Percentiles rank a stretch among this genome's conserved stretches.
Evolutionary conservation across 2,113 vertebrate species (phyloP).

Genomic region (Eurypyga helias): DNA sequence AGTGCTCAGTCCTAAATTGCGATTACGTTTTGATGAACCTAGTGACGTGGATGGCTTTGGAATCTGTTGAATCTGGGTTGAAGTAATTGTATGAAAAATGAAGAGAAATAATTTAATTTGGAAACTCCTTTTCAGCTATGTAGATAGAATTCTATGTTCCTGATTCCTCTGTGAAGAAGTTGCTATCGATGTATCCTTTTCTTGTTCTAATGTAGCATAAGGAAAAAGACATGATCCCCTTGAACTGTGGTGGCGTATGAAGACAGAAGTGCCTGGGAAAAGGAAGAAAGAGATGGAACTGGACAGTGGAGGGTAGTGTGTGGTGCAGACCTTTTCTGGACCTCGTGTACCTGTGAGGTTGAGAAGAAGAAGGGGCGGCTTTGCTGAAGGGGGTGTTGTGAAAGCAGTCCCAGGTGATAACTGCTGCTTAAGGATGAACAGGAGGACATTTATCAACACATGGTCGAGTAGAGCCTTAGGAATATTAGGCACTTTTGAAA

Average conservation of each 20-base stretch:
- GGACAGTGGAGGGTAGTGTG: not conserved
- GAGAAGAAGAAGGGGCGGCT: not conserved
- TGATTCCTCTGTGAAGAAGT: not conserved
- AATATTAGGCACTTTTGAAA: not conserved
- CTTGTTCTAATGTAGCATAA: not conserved
- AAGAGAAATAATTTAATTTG: not conserved
- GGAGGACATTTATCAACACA: fast-evolving
- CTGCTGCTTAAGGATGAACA: not conserved
- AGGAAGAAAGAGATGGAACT: not conserved
- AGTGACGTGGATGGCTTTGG: not conserved
- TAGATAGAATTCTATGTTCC: not conserved
- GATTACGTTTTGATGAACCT: not conserved
- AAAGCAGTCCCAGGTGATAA: not conserved
- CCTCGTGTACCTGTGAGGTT: not conserved
- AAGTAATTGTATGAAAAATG: not conserved
- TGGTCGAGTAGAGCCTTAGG: not conserved
- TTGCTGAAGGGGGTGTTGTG: not conserved
- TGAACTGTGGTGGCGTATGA: not conserved
- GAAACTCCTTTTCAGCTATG: not conserved
- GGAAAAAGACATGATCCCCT: not conserved
- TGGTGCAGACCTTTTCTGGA: not conserved
- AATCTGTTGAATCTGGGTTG: not conserved
- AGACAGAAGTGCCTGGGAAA: not conserved
- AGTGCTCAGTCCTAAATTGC: not conserved
- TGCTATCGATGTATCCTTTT: not conserved